A percentile compares a stretch with the other conserved stretches of the same genome.
Conservation (phyloP, 2,113 vertebrate species). For the Abramis brama region DNA sequence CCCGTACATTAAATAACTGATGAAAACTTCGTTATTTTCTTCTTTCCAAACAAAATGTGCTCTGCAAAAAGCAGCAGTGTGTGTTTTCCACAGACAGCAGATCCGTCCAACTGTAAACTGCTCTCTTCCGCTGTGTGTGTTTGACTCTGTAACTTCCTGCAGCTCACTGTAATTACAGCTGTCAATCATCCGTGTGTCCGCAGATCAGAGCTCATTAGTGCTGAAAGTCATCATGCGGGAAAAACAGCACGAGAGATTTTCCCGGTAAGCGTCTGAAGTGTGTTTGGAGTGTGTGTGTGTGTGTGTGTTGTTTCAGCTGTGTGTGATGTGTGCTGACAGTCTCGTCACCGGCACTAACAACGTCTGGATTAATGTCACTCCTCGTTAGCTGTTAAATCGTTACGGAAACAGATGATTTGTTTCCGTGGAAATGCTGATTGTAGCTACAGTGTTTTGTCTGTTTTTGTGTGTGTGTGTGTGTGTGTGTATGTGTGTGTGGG, state of each 20-base stretch:
- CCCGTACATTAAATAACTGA: too few relatives aligned
- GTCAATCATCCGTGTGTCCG: constrained; percentile 81
- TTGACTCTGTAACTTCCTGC: constrained; percentile 67
- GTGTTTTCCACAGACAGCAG: too few relatives aligned
- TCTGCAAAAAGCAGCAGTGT: too few relatives aligned
- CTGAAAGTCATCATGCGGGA: constrained; percentile 52
- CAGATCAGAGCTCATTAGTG: constrained; percentile 75
- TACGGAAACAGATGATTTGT: constrained; percentile 3
- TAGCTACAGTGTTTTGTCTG: neutral
- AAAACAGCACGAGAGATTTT: constrained; percentile 8
- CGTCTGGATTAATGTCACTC: neutral
- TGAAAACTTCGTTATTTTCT: too few relatives aligned
- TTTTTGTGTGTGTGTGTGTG: neutral
- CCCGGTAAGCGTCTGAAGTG: neutral
- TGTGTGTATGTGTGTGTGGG: neutral
- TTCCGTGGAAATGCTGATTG: neutral
- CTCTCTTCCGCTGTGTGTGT: too few relatives aligned
- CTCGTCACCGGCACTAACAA: neutral
- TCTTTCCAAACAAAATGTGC: too few relatives aligned
- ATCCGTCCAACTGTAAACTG: too few relatives aligned
- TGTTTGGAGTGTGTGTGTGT: neutral
- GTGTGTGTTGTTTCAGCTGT: constrained; percentile 14
- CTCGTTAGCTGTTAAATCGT: neutral
- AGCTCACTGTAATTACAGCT: constrained; percentile 82
- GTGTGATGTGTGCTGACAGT: neutral